Base-by-base conservation (phyloP, 2,113 vertebrate species). In the Ailurus styani region DNA sequence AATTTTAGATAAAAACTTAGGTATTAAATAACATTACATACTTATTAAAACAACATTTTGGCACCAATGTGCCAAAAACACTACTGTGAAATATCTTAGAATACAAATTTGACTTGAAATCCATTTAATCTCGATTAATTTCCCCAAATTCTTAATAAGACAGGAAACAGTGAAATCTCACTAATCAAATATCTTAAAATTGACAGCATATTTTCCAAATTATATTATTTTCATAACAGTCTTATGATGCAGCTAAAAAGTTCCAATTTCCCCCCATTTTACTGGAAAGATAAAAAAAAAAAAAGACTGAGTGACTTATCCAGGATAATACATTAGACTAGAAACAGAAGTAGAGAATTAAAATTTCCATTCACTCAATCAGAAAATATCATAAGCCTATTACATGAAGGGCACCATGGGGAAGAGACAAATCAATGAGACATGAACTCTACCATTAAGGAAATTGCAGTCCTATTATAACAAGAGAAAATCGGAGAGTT, bases 391-490 rank as follows among this genome's bases (percentile, higher is more conserved):
- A 81, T 57, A 21, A 91, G 81, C 66, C 73, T 87, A 75, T 83
- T 97, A 94, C 37, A 54, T 78, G 47, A 94, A 93, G 93, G 75
- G n/a, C 47, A 45, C 47, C 64, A 88, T 27, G 31, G 57, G 73
- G 79, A 91, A 83, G 89, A 97, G 77, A 91, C 78, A 17, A 55
- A 86, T 93, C 96, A 97, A 68, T 87, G 93, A 93, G 57, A 96
- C 87, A 87, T 62, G 75, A 98, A 86, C 72, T 95, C 77, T 64
- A 88, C 64, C 52, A 95, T 85, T 90, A 97, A 93, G 82, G 40
- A 96, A 95, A 98, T 29, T 94, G 34, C 82, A 95, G 78, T 86
- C 60, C 40, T 95, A 86, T 91, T 96, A 89, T 45, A 87, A 94
- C 20, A 68, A 70, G 77, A 95, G 72, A 91, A 96, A 91, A 96